These are phyloP conservation scores for Hephaestus fuliginosus DNA, from an alignment of 2,797 vertebrate genomes.

Conservation along the genomic window DNA sequence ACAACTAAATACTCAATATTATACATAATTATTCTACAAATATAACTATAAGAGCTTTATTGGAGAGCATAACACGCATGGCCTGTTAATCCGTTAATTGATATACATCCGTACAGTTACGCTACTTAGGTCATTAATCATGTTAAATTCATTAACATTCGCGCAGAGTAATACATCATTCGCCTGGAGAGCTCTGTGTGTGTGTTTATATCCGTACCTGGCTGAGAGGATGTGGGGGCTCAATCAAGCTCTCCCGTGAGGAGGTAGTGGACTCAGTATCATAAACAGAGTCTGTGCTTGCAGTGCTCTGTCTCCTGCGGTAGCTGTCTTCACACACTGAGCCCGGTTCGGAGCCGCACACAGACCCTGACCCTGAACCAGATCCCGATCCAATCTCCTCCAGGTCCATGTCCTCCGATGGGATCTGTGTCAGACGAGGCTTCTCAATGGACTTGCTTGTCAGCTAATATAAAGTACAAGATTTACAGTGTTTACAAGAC, in stretches of 20 bases:
- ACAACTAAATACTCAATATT: too few species aligned
- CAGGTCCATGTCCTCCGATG: conserved; percentile 91
- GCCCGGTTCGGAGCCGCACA: conserved; percentile 73
- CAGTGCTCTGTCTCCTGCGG: conserved; percentile 67
- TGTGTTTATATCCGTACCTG: conserved; percentile 62
- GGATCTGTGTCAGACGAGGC: conserved; percentile 88
- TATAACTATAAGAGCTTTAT: not conserved
- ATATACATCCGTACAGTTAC: not conserved
- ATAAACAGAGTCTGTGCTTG: conserved; percentile 75
- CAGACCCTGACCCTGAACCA: conserved; percentile 65
- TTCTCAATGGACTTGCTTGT: conserved; percentile 86
- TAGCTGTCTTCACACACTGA: conserved; percentile 70
- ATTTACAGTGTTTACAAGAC: conserved; percentile 22
- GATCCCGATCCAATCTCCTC: conserved; percentile 79
- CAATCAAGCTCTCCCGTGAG: conserved; percentile 74
- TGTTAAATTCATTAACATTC: not conserved
- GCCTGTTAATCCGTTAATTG: not conserved
- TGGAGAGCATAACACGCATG: not conserved
- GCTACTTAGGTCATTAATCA: not conserved
- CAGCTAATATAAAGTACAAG: conserved; percentile 62
- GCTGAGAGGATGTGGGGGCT: conserved; percentile 58
- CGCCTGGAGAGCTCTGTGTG: not conserved
- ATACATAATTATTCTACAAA: not conserved
- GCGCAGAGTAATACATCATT: not conserved
- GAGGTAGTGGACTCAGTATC: conserved; percentile 78